phyloP scores from a whole-genome alignment of 2,113 vertebrate genomes.

The Thalassarche chlororhynchos region DNA sequence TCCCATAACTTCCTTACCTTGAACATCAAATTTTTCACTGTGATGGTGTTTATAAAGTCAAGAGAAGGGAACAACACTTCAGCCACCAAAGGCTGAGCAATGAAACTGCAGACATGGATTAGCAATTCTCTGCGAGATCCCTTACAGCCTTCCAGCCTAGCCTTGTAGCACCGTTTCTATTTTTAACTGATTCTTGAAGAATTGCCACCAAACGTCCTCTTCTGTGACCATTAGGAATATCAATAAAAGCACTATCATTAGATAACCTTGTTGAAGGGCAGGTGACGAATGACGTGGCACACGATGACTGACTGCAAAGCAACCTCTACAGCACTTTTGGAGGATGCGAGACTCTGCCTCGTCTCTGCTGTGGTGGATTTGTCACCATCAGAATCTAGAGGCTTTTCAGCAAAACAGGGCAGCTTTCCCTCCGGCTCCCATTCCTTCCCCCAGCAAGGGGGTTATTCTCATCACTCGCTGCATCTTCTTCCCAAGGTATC shows the following conservation, averaged over 20 bases:
- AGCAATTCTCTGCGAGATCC: neutral
- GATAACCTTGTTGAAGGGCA: slow-evolving; percentile 23
- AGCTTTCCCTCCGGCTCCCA: neutral
- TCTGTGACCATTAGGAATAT: neutral
- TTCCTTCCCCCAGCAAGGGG: neutral
- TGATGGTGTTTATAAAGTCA: neutral
- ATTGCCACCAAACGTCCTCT: neutral
- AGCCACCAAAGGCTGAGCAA: neutral
- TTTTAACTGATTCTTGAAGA: slow-evolving; percentile 27
- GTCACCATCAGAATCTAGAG: neutral
- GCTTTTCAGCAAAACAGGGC: neutral
- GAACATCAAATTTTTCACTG: neutral
- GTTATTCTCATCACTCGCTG: neutral
- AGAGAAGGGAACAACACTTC: neutral
- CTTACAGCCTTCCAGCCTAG: neutral
- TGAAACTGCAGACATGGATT: neutral
- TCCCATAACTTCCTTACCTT: neutral
- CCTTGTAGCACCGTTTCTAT: neutral
- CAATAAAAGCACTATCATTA: slow-evolving; percentile 12
- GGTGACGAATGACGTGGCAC: neutral
- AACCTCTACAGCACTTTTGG: neutral
- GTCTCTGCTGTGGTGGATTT: neutral
- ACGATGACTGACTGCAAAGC: neutral
- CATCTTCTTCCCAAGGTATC: neutral
- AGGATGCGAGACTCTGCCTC: neutral